phyloP scores from a whole-genome alignment of 2,113 vertebrate genomes.

The Syrmaticus mikado region DNA sequence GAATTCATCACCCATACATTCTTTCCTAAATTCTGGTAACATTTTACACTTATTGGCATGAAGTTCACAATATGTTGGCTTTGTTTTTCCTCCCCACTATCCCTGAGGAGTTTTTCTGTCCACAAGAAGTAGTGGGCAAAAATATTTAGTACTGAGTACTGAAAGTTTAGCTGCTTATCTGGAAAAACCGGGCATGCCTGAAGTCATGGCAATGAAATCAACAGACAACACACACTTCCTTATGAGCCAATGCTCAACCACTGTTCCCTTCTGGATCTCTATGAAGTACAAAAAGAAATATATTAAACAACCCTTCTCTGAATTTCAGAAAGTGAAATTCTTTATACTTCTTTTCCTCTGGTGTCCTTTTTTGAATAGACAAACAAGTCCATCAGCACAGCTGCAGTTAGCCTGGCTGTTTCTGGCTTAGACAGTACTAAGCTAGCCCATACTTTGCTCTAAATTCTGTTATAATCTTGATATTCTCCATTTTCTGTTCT shows the following conservation, averaged over 20 bases:
- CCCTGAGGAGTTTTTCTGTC: neutral
- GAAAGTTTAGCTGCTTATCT: conserved; percentile 60
- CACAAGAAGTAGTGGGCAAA: neutral
- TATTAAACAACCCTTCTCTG: neutral
- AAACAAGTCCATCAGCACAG: neutral
- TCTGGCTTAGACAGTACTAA: neutral
- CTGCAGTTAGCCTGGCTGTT: neutral
- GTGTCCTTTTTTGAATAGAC: neutral
- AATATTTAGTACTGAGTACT: neutral
- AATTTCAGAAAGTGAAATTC: neutral
- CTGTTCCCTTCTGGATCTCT: neutral
- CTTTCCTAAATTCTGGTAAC: conserved; percentile 26
- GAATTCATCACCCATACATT: neutral
- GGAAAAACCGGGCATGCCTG: conserved; percentile 47
- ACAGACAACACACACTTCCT: neutral
- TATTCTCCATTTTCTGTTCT: neutral
- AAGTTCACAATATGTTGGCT: neutral
- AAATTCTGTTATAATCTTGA: neutral
- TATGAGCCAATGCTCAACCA: neutral
- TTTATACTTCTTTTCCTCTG: neutral
- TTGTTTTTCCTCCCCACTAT: neutral
- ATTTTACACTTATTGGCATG: conserved; percentile 36
- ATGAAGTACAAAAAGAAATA: neutral
- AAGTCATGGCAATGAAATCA: neutral
- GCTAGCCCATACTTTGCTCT: neutral